Evolutionary conservation across 2,797 vertebrate genomes (phyloP), one percentile per base, ranked within the genome.

Genomic region (Micromesistius poutassou): DNA sequence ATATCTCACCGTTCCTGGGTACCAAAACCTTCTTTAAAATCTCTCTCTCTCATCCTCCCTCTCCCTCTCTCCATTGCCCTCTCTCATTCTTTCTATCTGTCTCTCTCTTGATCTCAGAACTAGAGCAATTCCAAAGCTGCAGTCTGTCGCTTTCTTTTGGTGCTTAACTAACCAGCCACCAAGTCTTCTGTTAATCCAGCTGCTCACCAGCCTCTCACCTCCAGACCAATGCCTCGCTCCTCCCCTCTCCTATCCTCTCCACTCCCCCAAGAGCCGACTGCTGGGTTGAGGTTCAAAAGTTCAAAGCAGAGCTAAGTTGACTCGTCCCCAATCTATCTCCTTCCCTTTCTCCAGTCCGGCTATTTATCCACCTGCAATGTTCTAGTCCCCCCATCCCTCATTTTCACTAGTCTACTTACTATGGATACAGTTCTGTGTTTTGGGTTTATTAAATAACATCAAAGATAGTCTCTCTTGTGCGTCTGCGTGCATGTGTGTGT

Each of bases 301-400:
- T 71, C 68, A 71, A 71, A 71, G 28, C 68, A 30, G 68, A 28
- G 68, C 68, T 71, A 71, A 71, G 68, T 71, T 71, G 68, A 16
- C 68, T 30, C 6, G 50, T 62, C 55, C 22, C 66, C 28, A 13
- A 13, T 71, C 68, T 2, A 31, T 71, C 68, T 71, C 28, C 28
- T 71, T 28, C 28, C 68, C 25, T 42, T 50, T 50, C 46, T 50
- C 16, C 46, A 5, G 14, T 14, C 46, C 6, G 46, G 14, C 46
- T 22, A 50, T 50, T 50, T 50, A 50, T 50, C 7, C 25, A 70
- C 66, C 7, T 30, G n/a, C 66, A 25, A 28, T 25, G 66, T 30
- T 70, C n/a, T 30, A 25, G 14, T 55, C 19, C 19, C 19, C 19
- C 25, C 13, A 25, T 9, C 35, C 35, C 35, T 36, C 5, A 36